Evolutionary conservation across 1,140 invertebrate species (phyloP), one percentile per base, ranked within the genome.

Genomic region (Goniozus legneri): DNA sequence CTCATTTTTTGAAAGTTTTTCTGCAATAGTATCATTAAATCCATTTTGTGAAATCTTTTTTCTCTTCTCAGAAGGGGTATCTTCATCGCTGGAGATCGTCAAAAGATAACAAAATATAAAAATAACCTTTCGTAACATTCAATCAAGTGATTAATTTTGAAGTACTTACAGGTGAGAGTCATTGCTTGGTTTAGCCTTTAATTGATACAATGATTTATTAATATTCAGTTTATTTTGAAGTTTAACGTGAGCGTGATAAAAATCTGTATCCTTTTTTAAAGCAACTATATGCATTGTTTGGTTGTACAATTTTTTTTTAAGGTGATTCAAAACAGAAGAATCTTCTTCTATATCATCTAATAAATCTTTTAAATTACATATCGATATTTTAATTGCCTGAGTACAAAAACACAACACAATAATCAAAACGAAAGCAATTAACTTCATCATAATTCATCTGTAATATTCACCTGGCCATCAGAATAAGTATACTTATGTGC

Each of bases 331-430:
- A 31, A 45, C 14, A 15, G 21, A 32, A 34, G 31, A 46, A 37
- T 46, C n/a, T 67, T n/a, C n/a, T n/a, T n/a, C n/a, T n/a, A n/a
- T n/a, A n/a, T n/a, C n/a, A n/a, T n/a, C n/a, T n/a, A n/a, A n/a
- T n/a, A n/a, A n/a, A n/a, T n/a, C n/a, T n/a, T n/a, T n/a, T n/a
- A n/a, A n/a, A n/a, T n/a, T n/a, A n/a, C n/a, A n/a, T n/a, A n/a
- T n/a, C 0, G 55, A 43, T 19, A 76, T 47, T 43, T 57, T 66
- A 15, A 75, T 67, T 2, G 72, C 74, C 75, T 78, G 22, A 50
- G 52, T 27, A 12, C 12, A 22, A 42, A 1, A 8, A 36, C n/a
- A n/a, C n/a, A n/a, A n/a, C n/a, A n/a, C n/a, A n/a, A n/a, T 10
- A 27, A 27, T 27, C 10, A 10, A 27, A 6, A 13, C 44, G 10